Percentiles rank a stretch among this genome's conserved stretches.
Evolutionary conservation across 2,888 invertebrate species (phyloP).

Genomic region (Alloplasta piceator): DNA sequence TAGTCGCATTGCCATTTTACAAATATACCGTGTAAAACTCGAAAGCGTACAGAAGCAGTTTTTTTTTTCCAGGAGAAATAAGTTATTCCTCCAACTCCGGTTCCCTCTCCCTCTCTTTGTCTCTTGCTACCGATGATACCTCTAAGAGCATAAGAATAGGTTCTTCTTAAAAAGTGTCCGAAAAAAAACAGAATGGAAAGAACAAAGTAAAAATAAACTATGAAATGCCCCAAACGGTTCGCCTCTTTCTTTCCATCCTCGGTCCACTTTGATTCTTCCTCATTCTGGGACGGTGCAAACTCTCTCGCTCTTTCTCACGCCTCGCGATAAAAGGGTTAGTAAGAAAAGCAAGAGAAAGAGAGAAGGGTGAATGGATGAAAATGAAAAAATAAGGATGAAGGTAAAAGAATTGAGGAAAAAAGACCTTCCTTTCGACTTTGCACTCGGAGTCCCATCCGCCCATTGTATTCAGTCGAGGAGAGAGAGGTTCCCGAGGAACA

Average conservation of each 20-base stretch:
- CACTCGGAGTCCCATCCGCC: constrained; percentile 47
- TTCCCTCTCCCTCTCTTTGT: background rate
- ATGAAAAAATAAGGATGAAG: constrained; percentile 19
- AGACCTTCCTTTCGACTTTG: constrained; percentile 46
- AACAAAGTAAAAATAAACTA: constrained; percentile 5
- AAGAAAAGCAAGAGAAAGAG: constrained; percentile 37
- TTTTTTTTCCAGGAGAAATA: constrained; percentile 6
- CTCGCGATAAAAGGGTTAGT: constrained; percentile 10
- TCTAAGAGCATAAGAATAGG: constrained; percentile 18
- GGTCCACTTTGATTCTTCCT: constrained; percentile 37
- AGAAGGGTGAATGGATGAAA: constrained; percentile 6
- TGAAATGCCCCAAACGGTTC: constrained; percentile 52
- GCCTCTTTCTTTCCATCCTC: constrained; percentile 37
- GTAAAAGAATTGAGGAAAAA: constrained; percentile 20
- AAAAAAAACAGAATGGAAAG: constrained; percentile 15
- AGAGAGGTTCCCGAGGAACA: constrained; percentile 21
- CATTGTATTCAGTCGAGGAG: constrained; percentile 63
- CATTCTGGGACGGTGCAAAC: constrained; percentile 16
- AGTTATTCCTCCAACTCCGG: constrained; percentile 2
- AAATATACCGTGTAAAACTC: constrained; percentile 24
- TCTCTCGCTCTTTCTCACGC: constrained; percentile 3
- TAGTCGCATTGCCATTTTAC: constrained; percentile 13
- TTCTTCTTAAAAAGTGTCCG: constrained; percentile 12
- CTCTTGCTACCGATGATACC: constrained; percentile 11
- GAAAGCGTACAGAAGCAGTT: background rate